Evolutionary conservation across 2,888 invertebrate species (phyloP).

Genomic region (Scrobipalpa costella): DNA sequence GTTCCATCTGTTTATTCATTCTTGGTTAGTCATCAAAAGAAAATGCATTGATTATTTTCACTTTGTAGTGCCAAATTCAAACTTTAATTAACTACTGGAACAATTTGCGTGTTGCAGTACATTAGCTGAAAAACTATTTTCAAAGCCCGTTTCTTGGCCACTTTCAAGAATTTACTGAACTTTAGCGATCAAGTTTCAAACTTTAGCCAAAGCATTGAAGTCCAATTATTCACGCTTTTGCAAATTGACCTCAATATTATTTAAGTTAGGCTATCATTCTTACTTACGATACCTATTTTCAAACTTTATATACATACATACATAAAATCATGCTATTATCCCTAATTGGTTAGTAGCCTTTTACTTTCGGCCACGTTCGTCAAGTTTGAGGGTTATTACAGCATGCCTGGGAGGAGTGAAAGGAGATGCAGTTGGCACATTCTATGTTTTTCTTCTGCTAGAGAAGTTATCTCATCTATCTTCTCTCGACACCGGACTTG

Average conservation of each 20-base stretch:
- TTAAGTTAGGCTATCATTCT: not conserved
- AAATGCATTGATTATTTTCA: no score
- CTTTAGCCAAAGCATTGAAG: not conserved
- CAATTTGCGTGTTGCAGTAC: not conserved
- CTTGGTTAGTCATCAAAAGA: no score
- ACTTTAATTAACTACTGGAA: not conserved
- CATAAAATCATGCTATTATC: no score
- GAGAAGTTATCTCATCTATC: conserved; percentile 26
- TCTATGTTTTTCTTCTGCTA: no score
- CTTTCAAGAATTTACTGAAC: not conserved
- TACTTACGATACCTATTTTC: not conserved
- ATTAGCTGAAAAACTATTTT: not conserved
- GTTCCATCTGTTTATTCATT: no score
- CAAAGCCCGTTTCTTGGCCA: not conserved
- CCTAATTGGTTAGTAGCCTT: no score
- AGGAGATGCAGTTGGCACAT: no score
- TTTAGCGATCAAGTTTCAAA: not conserved
- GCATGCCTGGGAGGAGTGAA: no score
- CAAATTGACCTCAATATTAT: conserved; percentile 7
- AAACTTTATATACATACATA: not conserved
- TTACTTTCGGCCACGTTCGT: no score
- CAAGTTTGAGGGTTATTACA: no score
- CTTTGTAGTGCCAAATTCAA: no score
- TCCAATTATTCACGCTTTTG: not conserved
- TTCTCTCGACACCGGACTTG: conserved; percentile 24